Evolutionary conservation across 2,113 vertebrate genomes (phyloP), one percentile per base, ranked within the genome.

Genomic region (Oreotrochilus melanogaster): DNA sequence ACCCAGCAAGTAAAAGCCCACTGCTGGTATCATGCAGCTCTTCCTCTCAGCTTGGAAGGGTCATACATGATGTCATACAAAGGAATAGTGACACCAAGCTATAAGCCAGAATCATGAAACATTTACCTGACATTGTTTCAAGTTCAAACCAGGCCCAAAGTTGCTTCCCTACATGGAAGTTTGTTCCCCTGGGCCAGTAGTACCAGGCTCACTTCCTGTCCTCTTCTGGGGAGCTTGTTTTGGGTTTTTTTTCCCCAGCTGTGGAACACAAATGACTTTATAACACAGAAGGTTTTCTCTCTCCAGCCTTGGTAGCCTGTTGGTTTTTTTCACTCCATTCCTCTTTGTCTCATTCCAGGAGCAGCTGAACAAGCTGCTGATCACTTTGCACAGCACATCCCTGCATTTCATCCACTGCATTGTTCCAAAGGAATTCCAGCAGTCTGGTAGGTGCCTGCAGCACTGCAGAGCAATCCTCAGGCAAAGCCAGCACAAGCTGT

Each of bases 311-410:
- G 4, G 65, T 70, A 53, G 35, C 42, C 80, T 35, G 19, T 51
- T 33, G 21, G 25, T 13, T 37, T 78, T 24, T 33, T 47, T 33
- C 22, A 28, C 15, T 91, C 50, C 18, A 10, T 54, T 72, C 48
- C 35, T 66, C 54, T 78, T 61, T 28, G 18, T 42, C 53, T 82
- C 22, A 0, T 83, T 88, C 70, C 91, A 97, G 95, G 94, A 98
- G 86, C 93, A 97, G 76, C 47, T 96, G 89, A 96, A 96, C 57
- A 78, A 94, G 56, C 76, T 94, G 87, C 93, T 62, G 89, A 43
- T 72, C 39, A 50, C 94, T 39, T 78, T 95, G 50, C 94, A 84
- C 14, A 94, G 96, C 87, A 95, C 92, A 2, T 35, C 92, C 28
- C 90, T 25, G 3, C 95, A 90, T 85, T 97, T 96, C 87, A 91